Conservation (phyloP, 2,797 vertebrate genomes). For the Artibeus lituratus region DNA sequence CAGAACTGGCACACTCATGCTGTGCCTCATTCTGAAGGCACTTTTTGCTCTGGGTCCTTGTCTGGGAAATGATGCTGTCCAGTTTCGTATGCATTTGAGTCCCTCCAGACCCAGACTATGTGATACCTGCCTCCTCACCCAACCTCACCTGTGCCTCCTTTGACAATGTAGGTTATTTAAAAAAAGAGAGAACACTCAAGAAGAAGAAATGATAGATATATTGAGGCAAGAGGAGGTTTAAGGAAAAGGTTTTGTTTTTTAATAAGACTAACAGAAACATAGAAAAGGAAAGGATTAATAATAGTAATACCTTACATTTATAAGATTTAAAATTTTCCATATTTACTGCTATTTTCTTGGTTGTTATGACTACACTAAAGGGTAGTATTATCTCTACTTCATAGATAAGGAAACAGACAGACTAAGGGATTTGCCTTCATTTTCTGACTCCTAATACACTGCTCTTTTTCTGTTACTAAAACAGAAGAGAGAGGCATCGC, state of each 20-base stretch:
- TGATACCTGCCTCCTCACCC: neutral
- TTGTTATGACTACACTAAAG: neutral
- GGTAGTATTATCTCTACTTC: neutral
- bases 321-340: neutral
- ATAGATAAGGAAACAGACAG: neutral
- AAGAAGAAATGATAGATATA: neutral
- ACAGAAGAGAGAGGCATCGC: neutral
- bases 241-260: neutral
- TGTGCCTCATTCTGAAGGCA: neutral
- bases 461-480: neutral
- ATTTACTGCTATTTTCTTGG: neutral
- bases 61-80: neutral
- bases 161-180: neutral
- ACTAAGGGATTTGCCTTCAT: neutral
- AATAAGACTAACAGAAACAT: constrained; percentile 16
- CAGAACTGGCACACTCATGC: fast-evolving
- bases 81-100: neutral
- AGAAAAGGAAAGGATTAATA: neutral
- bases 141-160: neutral
- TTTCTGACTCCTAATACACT: neutral
- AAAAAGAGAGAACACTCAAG: neutral
- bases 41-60: neutral
- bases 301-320: neutral
- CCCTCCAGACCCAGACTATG: neutral
- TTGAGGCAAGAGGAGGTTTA: neutral